Conservation (phyloP, 2,888 invertebrate species). For the Clistopyga incitator region DNA sequence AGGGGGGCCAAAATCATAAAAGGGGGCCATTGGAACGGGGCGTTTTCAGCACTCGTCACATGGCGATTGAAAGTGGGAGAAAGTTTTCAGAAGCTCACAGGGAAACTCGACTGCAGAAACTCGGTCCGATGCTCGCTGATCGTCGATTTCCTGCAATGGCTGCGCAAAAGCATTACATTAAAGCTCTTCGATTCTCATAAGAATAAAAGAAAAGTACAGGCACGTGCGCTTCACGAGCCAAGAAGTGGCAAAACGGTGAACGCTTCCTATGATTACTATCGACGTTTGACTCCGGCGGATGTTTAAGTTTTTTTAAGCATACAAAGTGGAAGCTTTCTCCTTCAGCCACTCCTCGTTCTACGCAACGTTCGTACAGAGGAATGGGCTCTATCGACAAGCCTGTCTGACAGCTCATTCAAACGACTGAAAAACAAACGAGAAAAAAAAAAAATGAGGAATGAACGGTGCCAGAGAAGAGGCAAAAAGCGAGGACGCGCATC, state of each 20-base stretch:
- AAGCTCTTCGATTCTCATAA: conserved; percentile 27
- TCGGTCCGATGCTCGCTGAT: conserved; percentile 40
- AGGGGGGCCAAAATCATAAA: conserved; percentile 17
- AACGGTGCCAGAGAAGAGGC: conserved; percentile 6
- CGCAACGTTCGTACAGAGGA: conserved; percentile 20
- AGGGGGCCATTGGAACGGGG: conserved; percentile 45
- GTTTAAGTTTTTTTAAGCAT: conserved; percentile 44
- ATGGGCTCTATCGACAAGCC: conserved; percentile 43
- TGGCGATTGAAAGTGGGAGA: conserved; percentile 31
- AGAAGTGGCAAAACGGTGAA: conserved; percentile 30
- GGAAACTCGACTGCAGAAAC: conserved; percentile 41
- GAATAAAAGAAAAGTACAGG: conserved; percentile 4
- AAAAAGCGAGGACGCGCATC: conserved; percentile 18
- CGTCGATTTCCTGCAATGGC: conserved; percentile 29
- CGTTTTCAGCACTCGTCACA: conserved; percentile 56
- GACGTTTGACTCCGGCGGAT: conserved; percentile 1
- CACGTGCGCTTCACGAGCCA: conserved; percentile 17
- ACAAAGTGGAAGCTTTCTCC: conserved; percentile 35
- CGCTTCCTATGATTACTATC: conserved; percentile 33
- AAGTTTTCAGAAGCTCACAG: conserved; percentile 5
- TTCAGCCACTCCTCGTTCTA: conserved; percentile 18
- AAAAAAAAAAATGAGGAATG: conserved; percentile 6
- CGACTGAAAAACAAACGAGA: conserved; percentile 16
- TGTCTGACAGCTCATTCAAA: conserved; percentile 49
- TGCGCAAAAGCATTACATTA: conserved; percentile 23